These are phyloP conservation scores for Bettongia penicillata DNA, from an alignment of 2,113 vertebrate genomes.

Conservation along the genomic window DNA sequence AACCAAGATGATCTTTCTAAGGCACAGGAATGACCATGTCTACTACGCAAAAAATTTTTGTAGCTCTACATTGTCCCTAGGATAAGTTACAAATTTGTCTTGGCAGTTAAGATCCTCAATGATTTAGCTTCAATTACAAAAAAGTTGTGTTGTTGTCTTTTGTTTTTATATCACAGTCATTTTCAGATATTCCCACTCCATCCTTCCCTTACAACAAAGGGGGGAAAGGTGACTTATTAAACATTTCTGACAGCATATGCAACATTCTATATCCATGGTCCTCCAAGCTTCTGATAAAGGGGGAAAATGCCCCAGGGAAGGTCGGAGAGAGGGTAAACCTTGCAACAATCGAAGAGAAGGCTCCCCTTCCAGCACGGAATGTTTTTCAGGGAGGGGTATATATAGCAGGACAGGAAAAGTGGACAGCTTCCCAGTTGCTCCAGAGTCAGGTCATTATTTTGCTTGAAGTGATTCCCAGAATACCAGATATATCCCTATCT, in stretches of 20 bases:
- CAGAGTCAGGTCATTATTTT: neutral
- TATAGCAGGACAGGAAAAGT: neutral
- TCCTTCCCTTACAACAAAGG: neutral
- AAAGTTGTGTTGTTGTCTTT: too few species aligned
- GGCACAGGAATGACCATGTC: too few species aligned
- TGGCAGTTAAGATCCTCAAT: too few species aligned
- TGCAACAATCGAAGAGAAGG: neutral
- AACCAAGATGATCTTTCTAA: too few species aligned
- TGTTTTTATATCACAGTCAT: neutral
- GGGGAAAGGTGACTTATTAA: neutral
- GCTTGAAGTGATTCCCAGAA: neutral
- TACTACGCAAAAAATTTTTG: too few species aligned
- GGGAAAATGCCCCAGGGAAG: neutral
- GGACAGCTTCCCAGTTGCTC: neutral
- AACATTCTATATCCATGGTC: neutral
- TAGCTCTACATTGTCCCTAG: too few species aligned
- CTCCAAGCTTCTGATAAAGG: neutral
- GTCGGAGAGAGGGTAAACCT: neutral
- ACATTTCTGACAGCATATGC: neutral
- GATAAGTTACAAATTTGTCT: too few species aligned
- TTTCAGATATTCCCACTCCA: neutral
- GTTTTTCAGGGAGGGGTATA: neutral
- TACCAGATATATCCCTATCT: neutral
- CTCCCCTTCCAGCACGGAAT: neutral
- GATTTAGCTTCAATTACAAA: too few species aligned